phyloP scores from a whole-genome alignment of 2,797 vertebrate genomes.

The Dipus sagitta region DNA sequence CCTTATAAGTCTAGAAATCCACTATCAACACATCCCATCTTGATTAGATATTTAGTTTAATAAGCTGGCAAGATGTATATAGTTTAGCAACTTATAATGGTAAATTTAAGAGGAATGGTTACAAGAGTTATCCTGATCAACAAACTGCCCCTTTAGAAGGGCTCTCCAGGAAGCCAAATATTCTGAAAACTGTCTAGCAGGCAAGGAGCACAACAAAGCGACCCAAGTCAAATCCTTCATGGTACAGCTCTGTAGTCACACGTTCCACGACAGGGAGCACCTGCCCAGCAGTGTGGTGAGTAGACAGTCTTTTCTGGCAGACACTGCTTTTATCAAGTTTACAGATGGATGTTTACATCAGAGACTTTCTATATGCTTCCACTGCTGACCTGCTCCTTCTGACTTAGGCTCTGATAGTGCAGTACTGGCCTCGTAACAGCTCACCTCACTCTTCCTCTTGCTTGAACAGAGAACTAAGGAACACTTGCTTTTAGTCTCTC shows the following conservation, averaged over 20 bases:
- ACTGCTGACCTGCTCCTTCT: neutral
- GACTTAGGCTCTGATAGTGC: neutral
- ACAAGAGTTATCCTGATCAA: neutral
- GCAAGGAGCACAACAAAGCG: neutral
- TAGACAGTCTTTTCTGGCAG: neutral
- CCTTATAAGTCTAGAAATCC: neutral
- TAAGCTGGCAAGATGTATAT: too few relatives aligned
- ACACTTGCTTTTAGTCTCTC: neutral
- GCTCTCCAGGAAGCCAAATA: neutral
- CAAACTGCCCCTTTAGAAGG: neutral
- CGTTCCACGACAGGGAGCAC: rapidly evolving
- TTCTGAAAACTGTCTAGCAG: neutral
- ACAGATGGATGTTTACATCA: rapidly evolving
- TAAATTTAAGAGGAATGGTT: neutral
- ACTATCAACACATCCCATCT: rapidly evolving
- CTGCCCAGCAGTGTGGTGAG: rapidly evolving
- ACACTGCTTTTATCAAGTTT: rapidly evolving
- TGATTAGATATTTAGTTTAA: neutral
- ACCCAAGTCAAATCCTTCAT: rapidly evolving
- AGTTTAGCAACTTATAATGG: neutral
- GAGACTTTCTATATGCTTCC: rapidly evolving
- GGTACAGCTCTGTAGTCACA: neutral
- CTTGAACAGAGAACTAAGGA: neutral
- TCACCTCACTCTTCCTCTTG: constrained; percentile 30
- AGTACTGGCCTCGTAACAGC: neutral